phyloP scores from a whole-genome alignment of 1,140 invertebrate genomes.

The Drosophila ogumai region DNA sequence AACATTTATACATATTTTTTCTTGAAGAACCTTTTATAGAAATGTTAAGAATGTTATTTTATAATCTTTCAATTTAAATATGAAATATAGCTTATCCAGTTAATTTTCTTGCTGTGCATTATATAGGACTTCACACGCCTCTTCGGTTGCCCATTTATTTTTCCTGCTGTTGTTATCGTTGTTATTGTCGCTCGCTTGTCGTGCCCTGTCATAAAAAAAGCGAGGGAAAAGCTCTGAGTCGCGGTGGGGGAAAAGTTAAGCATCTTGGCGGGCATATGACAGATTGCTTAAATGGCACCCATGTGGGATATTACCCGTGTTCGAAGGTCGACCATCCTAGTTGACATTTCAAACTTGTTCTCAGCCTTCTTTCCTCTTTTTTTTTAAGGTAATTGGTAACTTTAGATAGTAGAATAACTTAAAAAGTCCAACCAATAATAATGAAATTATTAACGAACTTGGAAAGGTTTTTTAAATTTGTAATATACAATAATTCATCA shows the following conservation, averaged over 20 bases:
- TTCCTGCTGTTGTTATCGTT: slow-evolving; percentile 45
- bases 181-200: slow-evolving; percentile 56
- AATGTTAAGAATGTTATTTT: background rate
- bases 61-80: background rate
- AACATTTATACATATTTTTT: background rate
- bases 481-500: too few relatives aligned
- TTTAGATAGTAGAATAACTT: slow-evolving; percentile 16
- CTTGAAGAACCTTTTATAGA: background rate
- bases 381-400: slow-evolving; percentile 58
- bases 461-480: too few relatives aligned
- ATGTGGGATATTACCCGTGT: slow-evolving; percentile 64
- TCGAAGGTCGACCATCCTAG: slow-evolving; percentile 14
- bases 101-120: slow-evolving; percentile 5
- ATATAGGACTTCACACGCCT: slow-evolving; percentile 53
- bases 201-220: slow-evolving; percentile 60
- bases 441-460: too few relatives aligned
- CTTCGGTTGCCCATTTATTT: slow-evolving; percentile 70
- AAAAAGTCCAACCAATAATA: too few relatives aligned
- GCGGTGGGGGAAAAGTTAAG: slow-evolving; percentile 65
- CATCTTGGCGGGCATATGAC: slow-evolving; percentile 78
- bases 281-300: slow-evolving; percentile 77
- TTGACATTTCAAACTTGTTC: slow-evolving; percentile 40
- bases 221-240: slow-evolving; percentile 25
- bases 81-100: background rate
- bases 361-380: background rate